These are phyloP conservation scores for Diplodus puntazzo DNA, from an alignment of 2,797 vertebrate species.

Conservation along the genomic window DNA sequence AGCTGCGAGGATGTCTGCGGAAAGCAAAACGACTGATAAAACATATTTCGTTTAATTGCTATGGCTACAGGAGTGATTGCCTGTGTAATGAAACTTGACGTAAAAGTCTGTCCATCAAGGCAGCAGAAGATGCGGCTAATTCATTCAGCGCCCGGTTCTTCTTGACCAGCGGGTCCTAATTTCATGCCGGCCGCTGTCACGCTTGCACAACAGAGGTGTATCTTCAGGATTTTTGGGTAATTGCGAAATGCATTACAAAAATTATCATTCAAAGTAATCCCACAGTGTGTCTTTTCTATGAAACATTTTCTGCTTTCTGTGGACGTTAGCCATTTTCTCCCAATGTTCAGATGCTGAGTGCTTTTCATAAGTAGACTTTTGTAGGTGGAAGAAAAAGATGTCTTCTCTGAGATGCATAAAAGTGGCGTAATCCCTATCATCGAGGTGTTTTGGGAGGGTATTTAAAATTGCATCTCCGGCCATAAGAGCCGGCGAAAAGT, in stretches of 20 bases:
- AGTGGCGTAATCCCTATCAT: not conserved
- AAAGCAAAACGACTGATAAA: constrained; percentile 46
- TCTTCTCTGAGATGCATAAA: constrained; percentile 17
- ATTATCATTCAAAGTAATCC: not conserved
- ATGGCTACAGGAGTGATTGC: constrained; percentile 54
- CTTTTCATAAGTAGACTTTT: constrained; percentile 30
- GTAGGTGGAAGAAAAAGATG: not conserved
- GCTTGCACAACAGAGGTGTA: constrained; percentile 5
- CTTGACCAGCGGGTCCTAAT: constrained; percentile 30
- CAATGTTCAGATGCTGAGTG: not conserved
- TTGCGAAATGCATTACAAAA: constrained; percentile 6
- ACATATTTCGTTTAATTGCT: constrained; percentile 42
- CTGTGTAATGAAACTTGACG: constrained; percentile 57
- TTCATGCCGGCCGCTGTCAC: constrained; percentile 20
- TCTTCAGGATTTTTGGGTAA: constrained; percentile 3
- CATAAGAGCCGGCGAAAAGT: constrained; percentile 21
- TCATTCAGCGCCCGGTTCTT: constrained; percentile 11
- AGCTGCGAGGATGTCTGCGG: constrained; percentile 7
- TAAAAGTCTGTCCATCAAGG: constrained; percentile 5
- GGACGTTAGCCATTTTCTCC: not conserved
- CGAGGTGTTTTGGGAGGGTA: not conserved
- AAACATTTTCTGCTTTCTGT: constrained; percentile 8
- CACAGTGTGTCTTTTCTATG: not conserved
- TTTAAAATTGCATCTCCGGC: constrained; percentile 4
- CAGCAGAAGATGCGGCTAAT: constrained; percentile 22